phyloP scores from a whole-genome alignment of 2,888 invertebrate species.

The Mantis religiosa region DNA sequence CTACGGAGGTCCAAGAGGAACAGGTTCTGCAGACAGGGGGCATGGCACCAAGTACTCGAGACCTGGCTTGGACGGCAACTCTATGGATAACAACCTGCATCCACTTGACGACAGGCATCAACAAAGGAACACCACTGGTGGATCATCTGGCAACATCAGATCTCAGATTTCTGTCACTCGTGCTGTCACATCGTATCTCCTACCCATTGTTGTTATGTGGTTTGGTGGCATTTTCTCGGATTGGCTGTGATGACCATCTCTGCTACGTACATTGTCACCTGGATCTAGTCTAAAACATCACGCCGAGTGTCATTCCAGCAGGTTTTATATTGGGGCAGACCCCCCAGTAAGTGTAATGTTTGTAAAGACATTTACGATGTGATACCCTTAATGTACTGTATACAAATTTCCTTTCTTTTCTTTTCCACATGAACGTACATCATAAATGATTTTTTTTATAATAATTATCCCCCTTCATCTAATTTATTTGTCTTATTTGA shows the following conservation, averaged over 20 bases:
- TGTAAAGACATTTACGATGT: neutral
- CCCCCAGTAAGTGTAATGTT: neutral
- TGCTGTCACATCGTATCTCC: constrained; percentile 68
- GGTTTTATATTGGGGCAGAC: neutral
- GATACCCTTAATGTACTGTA: neutral
- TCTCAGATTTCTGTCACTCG: constrained; percentile 53
- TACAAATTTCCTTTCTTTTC: neutral
- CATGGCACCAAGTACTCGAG: constrained; percentile 35
- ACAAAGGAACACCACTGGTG: constrained; percentile 36
- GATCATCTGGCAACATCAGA: constrained; percentile 42
- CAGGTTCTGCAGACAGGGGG: constrained; percentile 43
- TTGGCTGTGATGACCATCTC: constrained; percentile 63
- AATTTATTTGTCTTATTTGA: neutral
- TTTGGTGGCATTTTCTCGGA: constrained; percentile 78
- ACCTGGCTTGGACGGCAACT: constrained; percentile 37
- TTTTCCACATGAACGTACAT: neutral
- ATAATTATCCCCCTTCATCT: neutral
- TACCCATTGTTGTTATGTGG: constrained; percentile 82
- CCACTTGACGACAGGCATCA: constrained; percentile 1
- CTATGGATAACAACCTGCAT: constrained; percentile 29
- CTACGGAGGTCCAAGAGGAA: constrained; percentile 34
- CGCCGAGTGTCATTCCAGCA: neutral
- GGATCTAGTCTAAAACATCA: neutral
- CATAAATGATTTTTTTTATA: neutral
- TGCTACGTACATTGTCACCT: neutral